A percentile compares a stretch with the other conserved stretches of the same genome.
phyloP scores from a whole-genome alignment of 2,113 vertebrate species.

The Hippocampus comes region DNA sequence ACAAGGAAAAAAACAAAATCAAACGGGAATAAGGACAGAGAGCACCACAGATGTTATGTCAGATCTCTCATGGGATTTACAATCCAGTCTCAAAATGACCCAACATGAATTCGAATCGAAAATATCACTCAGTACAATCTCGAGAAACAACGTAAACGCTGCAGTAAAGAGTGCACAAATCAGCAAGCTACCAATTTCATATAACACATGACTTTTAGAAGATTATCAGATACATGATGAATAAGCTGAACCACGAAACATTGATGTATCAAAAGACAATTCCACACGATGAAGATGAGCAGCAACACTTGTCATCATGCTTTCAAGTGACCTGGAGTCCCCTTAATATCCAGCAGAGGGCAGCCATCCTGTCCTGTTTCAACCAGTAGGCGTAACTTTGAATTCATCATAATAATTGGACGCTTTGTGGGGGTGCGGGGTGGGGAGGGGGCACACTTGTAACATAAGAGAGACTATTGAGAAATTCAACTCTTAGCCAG shows the following conservation, averaged over 20 bases:
- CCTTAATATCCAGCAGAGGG: constrained; percentile 62
- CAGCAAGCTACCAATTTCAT: constrained; percentile 4
- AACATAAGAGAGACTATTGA: constrained; percentile 9
- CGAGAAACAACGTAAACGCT: background rate
- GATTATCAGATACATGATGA: background rate
- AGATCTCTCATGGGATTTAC: constrained; percentile 44
- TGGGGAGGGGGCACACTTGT: constrained; percentile 8
- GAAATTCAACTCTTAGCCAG: constrained; percentile 17
- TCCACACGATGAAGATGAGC: background rate
- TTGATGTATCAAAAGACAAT: background rate
- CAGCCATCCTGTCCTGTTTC: constrained; percentile 49
- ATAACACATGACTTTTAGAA: background rate
- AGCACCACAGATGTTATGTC: constrained; percentile 62
- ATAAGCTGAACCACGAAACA: background rate
- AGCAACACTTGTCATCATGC: constrained; percentile 9
- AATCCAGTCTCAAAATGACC: constrained; percentile 16
- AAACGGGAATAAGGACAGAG: constrained; percentile 46
- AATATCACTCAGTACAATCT: constrained; percentile 27
- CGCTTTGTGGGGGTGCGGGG: background rate
- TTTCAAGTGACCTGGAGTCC: constrained; percentile 34
- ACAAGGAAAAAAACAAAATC: background rate
- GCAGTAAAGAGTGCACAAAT: background rate
- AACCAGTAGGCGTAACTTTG: constrained; percentile 22
- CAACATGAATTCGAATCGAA: constrained; percentile 14
- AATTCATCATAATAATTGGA: constrained; percentile 14